These are phyloP conservation scores for Metalampra italica DNA, from an alignment of 2,888 invertebrate species.

Conservation along the genomic window DNA sequence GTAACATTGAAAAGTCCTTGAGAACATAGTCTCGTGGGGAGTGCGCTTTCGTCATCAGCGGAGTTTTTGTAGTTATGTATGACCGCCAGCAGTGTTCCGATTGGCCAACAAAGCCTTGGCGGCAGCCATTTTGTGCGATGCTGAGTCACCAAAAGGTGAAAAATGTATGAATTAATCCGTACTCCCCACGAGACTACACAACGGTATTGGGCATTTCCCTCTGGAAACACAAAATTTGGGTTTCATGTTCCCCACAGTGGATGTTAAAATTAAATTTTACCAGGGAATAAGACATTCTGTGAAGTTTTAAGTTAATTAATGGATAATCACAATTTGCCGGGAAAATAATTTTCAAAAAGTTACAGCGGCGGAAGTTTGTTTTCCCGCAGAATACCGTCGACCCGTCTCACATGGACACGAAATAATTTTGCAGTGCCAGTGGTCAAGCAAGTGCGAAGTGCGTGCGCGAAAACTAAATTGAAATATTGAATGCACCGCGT, in stretches of 20 bases:
- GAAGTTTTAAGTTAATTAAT: constrained; percentile 16
- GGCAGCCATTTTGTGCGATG: constrained; percentile 82
- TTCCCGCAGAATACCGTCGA: constrained; percentile 33
- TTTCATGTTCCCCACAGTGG: constrained; percentile 62
- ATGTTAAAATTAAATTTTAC: constrained; percentile 36
- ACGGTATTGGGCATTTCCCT: constrained; percentile 79
- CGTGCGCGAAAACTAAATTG: constrained; percentile 18
- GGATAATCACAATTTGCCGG: constrained; percentile 32
- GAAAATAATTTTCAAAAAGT: constrained; percentile 51
- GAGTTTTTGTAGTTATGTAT: constrained; percentile 66
- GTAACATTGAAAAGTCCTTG: constrained; percentile 73
- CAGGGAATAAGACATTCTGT: constrained; percentile 18
- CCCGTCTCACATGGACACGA: constrained; percentile 41
- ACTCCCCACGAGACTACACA: constrained; percentile 80
- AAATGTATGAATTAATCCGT: constrained; percentile 77
- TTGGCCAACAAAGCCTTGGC: constrained; percentile 73
- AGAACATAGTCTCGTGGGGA: constrained; percentile 75
- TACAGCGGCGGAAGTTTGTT: constrained; percentile 46
- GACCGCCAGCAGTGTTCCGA: constrained; percentile 50
- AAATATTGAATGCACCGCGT: constrained; percentile 24
- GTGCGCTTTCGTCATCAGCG: constrained; percentile 67
- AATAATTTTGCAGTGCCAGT: constrained; percentile 22
- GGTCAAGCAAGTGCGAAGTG: constrained; percentile 28
- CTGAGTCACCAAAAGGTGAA: constrained; percentile 82
- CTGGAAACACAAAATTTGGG: constrained; percentile 74